These are phyloP conservation scores for Pipistrellus pipistrellus DNA, from an alignment of 2,797 vertebrate species.

Conservation along the genomic window DNA sequence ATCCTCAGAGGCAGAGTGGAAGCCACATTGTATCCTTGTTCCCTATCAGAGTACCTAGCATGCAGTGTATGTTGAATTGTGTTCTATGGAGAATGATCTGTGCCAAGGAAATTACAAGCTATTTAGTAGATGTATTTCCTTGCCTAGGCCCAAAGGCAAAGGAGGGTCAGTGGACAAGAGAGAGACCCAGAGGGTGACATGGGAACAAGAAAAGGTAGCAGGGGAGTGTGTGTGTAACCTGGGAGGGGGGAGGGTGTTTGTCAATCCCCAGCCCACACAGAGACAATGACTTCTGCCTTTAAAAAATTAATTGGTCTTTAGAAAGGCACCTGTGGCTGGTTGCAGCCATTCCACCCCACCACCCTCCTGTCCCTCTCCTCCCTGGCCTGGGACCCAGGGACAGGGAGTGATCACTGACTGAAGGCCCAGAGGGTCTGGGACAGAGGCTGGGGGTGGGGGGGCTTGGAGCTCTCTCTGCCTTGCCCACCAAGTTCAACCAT, in stretches of 20 bases:
- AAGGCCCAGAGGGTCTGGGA: background rate
- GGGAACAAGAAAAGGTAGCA: background rate
- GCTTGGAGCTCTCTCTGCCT: background rate
- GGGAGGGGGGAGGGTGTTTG: background rate
- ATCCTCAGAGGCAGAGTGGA: background rate
- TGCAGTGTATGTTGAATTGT: background rate
- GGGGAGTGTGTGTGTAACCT: too few species aligned
- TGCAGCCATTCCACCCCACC: background rate
- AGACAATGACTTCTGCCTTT: background rate
- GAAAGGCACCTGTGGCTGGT: background rate
- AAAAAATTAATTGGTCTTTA: conserved; percentile 26
- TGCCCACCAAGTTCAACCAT: background rate
- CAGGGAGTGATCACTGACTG: background rate
- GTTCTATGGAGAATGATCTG: background rate
- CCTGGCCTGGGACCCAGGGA: background rate
- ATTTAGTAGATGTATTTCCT: background rate
- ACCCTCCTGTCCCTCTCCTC: too few species aligned
- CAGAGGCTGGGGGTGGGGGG: background rate
- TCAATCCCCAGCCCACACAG: background rate
- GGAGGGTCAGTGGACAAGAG: background rate
- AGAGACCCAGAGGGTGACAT: background rate
- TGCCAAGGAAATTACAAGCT: background rate
- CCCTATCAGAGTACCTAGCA: background rate
- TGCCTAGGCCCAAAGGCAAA: background rate
- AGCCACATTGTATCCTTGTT: background rate